phyloP scores from a whole-genome alignment of 2,113 vertebrate species.

The Epinephelus lanceolatus region DNA sequence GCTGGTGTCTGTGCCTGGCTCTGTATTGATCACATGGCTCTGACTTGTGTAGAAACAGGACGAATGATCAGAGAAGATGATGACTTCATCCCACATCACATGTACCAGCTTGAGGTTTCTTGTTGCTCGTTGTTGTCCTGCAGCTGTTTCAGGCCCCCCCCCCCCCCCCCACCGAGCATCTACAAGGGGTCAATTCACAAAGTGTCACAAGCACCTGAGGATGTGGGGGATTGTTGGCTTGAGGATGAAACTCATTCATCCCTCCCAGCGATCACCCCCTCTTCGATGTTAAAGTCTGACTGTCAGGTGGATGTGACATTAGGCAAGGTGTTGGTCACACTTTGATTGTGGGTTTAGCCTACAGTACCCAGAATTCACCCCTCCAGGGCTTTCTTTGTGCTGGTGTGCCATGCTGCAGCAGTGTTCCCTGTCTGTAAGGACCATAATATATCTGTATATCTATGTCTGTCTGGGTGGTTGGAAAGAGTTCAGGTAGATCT shows the following conservation, averaged over 20 bases:
- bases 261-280: conserved; percentile 2
- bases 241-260: conserved; percentile 32
- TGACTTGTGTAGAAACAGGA: conserved; percentile 38
- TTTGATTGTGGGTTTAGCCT: conserved; percentile 61
- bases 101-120: conserved; percentile 85
- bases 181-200: conserved; percentile 79
- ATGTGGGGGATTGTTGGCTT: conserved; percentile 12
- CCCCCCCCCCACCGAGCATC: conserved; percentile 32
- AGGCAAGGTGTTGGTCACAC: conserved; percentile 70
- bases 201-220: conserved; percentile 78
- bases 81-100: conserved; percentile 83
- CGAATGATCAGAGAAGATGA: conserved; percentile 77
- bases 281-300: conserved; percentile 2
- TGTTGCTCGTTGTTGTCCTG: conserved; percentile 42
- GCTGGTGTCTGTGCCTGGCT: conserved; percentile 88
- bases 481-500: conserved; percentile 1
- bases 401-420: conserved; percentile 46
- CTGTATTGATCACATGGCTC: conserved; percentile 83
- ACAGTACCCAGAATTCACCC: conserved; percentile 77
- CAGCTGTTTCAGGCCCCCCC: conserved; percentile 57
- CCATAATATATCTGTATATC: conserved; percentile 67
- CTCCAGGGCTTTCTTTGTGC: conserved; percentile 73
- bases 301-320: not conserved
- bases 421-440: conserved; percentile 56
- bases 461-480: conserved; percentile 63